These are phyloP conservation scores for Malurus leucopterus DNA, from an alignment of 2,797 vertebrate species.

Conservation along the genomic window DNA sequence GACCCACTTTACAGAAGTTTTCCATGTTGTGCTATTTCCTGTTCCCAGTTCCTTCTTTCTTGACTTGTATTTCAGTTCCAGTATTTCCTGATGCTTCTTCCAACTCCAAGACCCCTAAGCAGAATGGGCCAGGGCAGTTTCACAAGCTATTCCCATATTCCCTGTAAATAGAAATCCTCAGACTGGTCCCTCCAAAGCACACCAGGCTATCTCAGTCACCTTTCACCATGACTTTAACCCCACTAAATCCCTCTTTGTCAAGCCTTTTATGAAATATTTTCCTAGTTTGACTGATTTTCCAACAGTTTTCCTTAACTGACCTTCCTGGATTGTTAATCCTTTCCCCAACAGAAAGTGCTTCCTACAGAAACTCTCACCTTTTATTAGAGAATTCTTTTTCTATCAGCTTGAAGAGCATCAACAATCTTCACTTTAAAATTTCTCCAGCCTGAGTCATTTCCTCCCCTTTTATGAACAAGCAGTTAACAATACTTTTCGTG, in stretches of 20 bases:
- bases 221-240: not conserved
- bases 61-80: not conserved
- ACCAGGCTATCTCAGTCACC: not conserved
- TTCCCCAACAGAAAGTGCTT: not conserved
- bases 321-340: not conserved
- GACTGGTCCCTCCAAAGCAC: not conserved
- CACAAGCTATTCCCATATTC: not conserved
- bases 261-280: not conserved
- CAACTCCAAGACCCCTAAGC: not conserved
- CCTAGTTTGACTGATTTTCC: not conserved
- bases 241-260: not conserved
- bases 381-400: not conserved
- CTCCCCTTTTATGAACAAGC: not conserved
- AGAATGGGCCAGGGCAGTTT: not conserved
- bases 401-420: not conserved
- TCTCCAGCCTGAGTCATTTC: not conserved
- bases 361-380: constrained; percentile 5
- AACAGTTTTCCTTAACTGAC: not conserved
- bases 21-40: not conserved
- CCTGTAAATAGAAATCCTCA: not conserved
- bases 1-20: not conserved
- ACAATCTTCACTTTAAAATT: not conserved
- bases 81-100: not conserved
- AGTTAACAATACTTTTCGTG: not conserved
- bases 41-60: not conserved